Evolutionary conservation across 2,113 vertebrate species (phyloP).

Genomic region (Suncus etruscus): DNA sequence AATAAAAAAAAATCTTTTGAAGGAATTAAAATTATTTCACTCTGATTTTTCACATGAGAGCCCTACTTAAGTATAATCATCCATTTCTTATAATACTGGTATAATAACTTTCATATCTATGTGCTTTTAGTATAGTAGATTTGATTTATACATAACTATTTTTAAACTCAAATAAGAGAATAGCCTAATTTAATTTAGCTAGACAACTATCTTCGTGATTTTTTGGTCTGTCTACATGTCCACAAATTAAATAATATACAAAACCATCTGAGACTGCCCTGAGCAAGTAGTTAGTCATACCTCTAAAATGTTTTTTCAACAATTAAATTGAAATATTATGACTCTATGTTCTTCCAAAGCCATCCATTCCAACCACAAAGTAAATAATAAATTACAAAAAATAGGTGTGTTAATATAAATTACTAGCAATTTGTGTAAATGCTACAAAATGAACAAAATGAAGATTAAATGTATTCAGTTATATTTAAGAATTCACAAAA

Average conservation of each 20-base stretch:
- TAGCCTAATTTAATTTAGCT: conserved; percentile 83
- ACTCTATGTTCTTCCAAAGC: conserved; percentile 59
- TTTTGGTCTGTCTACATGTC: conserved; percentile 80
- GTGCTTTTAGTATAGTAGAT: conserved; percentile 78
- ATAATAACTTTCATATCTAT: conserved; percentile 76
- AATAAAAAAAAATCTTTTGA: conserved; percentile 68
- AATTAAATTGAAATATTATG: conserved; percentile 70
- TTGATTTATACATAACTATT: conserved; percentile 79
- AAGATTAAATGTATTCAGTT: conserved; percentile 74
- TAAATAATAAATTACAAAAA: conserved; percentile 70
- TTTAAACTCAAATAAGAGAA: conserved; percentile 84
- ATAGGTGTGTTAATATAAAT: conserved; percentile 72
- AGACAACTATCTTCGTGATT: conserved; percentile 83
- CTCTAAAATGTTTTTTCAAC: conserved; percentile 68
- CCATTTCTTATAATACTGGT: conserved; percentile 61
- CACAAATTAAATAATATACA: conserved; percentile 86
- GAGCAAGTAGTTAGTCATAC: background rate
- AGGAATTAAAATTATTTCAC: conserved; percentile 71
- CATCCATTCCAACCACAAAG: conserved; percentile 58
- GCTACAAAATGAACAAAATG: conserved; percentile 62
- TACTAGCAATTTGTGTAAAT: conserved; percentile 44
- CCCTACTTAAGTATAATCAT: conserved; percentile 64
- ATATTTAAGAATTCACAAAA: conserved; percentile 78
- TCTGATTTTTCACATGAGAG: conserved; percentile 57
- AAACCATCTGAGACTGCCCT: conserved; percentile 57